These are phyloP conservation scores for Denticeps clupeoides DNA, from an alignment of 2,797 vertebrate species.

Conservation along the genomic window DNA sequence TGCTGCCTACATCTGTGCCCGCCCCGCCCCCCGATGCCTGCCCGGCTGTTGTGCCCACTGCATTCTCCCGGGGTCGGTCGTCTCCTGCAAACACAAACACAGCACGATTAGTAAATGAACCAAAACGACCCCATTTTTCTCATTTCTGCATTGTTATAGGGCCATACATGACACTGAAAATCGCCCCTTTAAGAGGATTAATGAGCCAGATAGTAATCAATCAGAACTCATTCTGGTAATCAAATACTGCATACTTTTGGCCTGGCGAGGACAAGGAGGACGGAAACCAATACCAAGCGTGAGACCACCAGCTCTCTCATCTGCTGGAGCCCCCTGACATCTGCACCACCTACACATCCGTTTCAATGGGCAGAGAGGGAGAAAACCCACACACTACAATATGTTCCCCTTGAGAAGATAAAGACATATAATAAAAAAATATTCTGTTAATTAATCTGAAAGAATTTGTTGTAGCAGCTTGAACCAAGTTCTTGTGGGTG, in stretches of 20 bases:
- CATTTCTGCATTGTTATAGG: too few species aligned
- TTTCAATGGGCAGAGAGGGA: too few species aligned
- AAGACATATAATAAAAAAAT: too few species aligned
- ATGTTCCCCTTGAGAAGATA: too few species aligned
- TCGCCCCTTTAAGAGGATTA: slow-evolving; percentile 34
- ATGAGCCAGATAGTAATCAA: slow-evolving; percentile 49
- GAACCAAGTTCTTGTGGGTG: too few species aligned
- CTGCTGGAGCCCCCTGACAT: slow-evolving; percentile 11
- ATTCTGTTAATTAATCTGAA: too few species aligned
- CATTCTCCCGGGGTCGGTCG: slow-evolving; percentile 71
- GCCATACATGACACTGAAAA: slow-evolving; percentile 33
- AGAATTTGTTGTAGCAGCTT: too few species aligned
- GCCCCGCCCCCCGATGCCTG: slow-evolving; percentile 50
- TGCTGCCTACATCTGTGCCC: slow-evolving; percentile 52
- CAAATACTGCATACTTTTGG: slow-evolving; percentile 39
- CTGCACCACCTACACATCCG: background rate
- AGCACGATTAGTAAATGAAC: background rate
- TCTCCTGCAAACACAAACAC: slow-evolving; percentile 57
- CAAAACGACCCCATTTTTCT: background rate
- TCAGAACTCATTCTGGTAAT: slow-evolving; percentile 39
- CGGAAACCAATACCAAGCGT: slow-evolving; percentile 43
- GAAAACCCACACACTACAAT: too few species aligned
- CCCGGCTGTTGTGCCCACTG: slow-evolving; percentile 63
- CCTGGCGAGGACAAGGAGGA: slow-evolving; percentile 45
- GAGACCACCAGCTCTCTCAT: slow-evolving; percentile 6